Evolutionary conservation across 2,888 invertebrate species (phyloP).

Genomic region (Archaeoteleia sp.): DNA sequence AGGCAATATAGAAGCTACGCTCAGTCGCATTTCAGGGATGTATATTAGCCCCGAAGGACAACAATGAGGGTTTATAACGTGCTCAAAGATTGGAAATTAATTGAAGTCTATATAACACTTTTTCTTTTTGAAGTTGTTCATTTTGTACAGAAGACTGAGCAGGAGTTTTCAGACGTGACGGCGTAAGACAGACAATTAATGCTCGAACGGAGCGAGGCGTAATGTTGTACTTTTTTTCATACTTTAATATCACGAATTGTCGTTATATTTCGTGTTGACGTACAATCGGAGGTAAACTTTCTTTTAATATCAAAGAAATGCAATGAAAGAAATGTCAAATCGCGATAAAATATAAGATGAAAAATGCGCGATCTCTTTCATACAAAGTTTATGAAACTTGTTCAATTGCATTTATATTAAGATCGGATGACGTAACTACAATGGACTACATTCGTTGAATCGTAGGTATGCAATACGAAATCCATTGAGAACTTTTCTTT

Average conservation of each 20-base stretch:
- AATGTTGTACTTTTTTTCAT: constrained; percentile 22
- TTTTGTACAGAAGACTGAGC: constrained; percentile 2
- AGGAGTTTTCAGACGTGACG: not conserved
- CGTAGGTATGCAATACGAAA: too few relatives aligned
- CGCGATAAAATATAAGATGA: too few relatives aligned
- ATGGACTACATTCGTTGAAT: too few relatives aligned
- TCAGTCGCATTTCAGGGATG: constrained; percentile 51
- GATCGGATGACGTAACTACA: too few relatives aligned
- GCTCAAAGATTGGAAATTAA: not conserved
- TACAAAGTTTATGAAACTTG: too few relatives aligned
- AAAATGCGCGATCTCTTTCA: too few relatives aligned
- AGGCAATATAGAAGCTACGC: constrained; percentile 60
- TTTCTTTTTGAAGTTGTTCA: constrained; percentile 6
- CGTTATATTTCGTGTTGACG: not conserved
- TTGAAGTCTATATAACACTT: constrained; percentile 7
- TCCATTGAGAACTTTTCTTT: too few relatives aligned
- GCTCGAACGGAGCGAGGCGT: constrained; percentile 19
- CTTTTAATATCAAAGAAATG: not conserved
- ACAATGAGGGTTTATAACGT: constrained; percentile 3
- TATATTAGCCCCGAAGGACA: constrained; percentile 29
- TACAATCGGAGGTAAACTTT: not conserved
- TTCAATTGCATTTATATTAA: too few relatives aligned
- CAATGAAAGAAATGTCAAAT: not conserved
- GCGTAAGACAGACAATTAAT: constrained; percentile 19
- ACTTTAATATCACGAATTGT: constrained; percentile 29